These are phyloP conservation scores for Pteromalus puparum DNA, from an alignment of 1,140 invertebrate species.

Conservation along the genomic window DNA sequence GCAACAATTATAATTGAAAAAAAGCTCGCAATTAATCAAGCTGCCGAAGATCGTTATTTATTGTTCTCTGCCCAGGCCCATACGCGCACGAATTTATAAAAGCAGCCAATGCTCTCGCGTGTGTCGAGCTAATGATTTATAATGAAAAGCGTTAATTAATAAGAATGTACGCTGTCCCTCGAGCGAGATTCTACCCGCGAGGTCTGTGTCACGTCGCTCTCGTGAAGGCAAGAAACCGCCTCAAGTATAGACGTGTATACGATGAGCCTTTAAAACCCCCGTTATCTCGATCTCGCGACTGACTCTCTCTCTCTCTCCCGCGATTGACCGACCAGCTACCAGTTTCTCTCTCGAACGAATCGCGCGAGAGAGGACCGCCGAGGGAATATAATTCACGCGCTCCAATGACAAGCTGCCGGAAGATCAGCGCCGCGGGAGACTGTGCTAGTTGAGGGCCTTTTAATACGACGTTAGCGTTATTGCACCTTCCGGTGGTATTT, in stretches of 20 bases:
- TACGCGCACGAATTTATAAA: background rate
- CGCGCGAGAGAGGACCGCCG: background rate
- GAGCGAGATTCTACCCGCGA: slow-evolving; percentile 2
- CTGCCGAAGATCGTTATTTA: slow-evolving; percentile 25
- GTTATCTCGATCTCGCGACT: slow-evolving; percentile 22
- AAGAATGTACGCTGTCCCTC: slow-evolving; percentile 11
- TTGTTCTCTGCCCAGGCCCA: background rate
- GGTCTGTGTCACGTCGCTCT: background rate
- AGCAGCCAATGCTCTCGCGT: background rate
- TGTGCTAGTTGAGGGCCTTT: background rate
- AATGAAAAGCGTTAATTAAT: slow-evolving; percentile 30
- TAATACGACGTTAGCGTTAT: background rate
- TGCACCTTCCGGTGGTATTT: no score
- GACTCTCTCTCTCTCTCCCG: background rate
- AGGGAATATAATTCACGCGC: slow-evolving; percentile 26
- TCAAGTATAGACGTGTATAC: slow-evolving; percentile 1
- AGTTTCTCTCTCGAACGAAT: slow-evolving; percentile 8
- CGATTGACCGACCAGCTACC: slow-evolving; percentile 22
- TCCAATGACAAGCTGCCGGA: slow-evolving; percentile 33
- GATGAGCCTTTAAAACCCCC: slow-evolving; percentile 43
- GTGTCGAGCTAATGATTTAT: slow-evolving; percentile 24
- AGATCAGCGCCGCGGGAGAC: background rate
- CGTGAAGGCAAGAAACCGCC: background rate
- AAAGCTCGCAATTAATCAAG: background rate
- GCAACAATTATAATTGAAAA: background rate